Evolutionary conservation across 2,888 invertebrate genomes (phyloP), one percentile per base, ranked within the genome.

Genomic region (Watsonalla binaria): DNA sequence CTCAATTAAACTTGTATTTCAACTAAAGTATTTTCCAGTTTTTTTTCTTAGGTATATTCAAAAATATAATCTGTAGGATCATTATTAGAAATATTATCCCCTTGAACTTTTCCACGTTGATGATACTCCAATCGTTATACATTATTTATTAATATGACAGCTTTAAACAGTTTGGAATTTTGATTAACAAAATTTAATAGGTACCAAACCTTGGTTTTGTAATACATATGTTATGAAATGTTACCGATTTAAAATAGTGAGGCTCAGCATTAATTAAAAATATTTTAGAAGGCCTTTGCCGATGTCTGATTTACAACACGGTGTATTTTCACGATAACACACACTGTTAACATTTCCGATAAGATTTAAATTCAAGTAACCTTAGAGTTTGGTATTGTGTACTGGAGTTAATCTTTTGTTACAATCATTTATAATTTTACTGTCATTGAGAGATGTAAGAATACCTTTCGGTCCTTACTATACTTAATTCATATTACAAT

Each of bases 81-180:
- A 58, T 64, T 63, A 62, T 24, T 24, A 24, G 24, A 24, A 24
- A 62, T 35, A 52, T 59, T 42, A 11, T 42, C 11, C 63, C 74
- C 74, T 76, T 76, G 76, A 76, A 74, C 74, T 76, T 73, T 76
- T 68, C 58, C 63, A 59, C 60, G 53, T 54, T 62, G 62, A 68
- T 70, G 60, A 63, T 65, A 65, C 61, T 57, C 45, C 59, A 59
- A 53, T 48, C 54, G 47, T 63, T 63, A 66, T 65, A 62, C 58
- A 70, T 68, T 42, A 69, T 66, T 64, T 57, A 69, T 66, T 59
- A 58, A 65, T 63, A 65, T 63, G 57, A 65, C 58, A 58, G 52
- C 53, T 68, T 61, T 61, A 54, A 65, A 62, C 53, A 11, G 57
- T 47, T 47, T 63, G 65, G 61, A 63, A 65, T 63, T 68, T 68